phyloP scores from a whole-genome alignment of 2,113 vertebrate genomes.

The Puma concolor region DNA sequence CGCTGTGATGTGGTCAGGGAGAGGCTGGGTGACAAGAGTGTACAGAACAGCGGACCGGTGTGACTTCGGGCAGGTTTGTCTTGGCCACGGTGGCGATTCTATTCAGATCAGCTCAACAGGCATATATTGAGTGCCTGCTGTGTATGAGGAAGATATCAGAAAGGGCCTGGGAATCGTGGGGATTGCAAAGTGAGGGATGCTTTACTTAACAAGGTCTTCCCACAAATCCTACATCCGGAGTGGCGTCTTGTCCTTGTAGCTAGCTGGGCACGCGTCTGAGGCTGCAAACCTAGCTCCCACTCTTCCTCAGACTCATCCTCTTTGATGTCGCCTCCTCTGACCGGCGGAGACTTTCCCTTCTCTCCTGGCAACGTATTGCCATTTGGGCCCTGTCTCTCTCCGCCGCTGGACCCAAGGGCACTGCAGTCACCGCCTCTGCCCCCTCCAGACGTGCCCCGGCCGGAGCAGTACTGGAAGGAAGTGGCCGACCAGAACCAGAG shows the following conservation, averaged over 20 bases:
- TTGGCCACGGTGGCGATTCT: neutral
- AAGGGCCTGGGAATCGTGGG: neutral
- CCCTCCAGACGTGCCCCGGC: conserved; percentile 1
- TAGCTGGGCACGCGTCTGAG: neutral
- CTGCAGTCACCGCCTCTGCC: conserved; percentile 48
- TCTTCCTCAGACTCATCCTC: conserved; percentile 84
- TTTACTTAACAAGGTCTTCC: neutral
- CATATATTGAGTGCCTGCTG: neutral
- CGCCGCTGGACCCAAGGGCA: neutral
- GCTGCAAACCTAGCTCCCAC: neutral
- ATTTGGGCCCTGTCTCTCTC: conserved; percentile 84
- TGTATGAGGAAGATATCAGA: neutral
- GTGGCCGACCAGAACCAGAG: conserved; percentile 85
- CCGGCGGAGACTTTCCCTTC: conserved; percentile 84
- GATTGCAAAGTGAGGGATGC: neutral
- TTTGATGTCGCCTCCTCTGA: conserved; percentile 85
- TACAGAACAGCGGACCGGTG: neutral
- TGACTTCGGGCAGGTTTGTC: neutral
- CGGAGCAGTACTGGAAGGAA: conserved; percentile 85
- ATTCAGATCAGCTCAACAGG: neutral
- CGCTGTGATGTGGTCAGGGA: neutral
- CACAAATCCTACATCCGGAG: accelerated
- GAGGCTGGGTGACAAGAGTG: neutral
- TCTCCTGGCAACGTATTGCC: conserved; percentile 73
- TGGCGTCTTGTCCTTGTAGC: neutral